Base-by-base conservation (phyloP, 2,797 vertebrate species). In the Pseudochirops cupreus region DNA sequence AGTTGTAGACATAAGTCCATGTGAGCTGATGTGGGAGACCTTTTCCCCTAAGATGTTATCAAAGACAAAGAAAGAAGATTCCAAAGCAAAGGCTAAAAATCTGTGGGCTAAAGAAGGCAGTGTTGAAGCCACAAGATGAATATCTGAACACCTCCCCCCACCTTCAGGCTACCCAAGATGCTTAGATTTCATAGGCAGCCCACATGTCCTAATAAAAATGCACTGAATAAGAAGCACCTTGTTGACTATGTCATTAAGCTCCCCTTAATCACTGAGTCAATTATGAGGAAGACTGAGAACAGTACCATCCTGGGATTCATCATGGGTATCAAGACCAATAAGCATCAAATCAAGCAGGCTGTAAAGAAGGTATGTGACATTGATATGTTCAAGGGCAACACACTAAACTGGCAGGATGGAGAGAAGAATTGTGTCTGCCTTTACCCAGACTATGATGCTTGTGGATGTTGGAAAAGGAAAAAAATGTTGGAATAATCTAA, bases 231-330 rank as follows among this genome's bases (percentile, higher is more conserved):
- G n/a, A 74, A n/a, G n/a, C 67, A 39, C 67, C 67, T 39, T 82
- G n/a, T 82, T 82, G 67, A 82, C n/a, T 46, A 6, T 82, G 67
- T 46, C n/a, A 82, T 82, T 82, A 82, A 82, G 67, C 21, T 82
- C n/a, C n/a, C 67, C n/a, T 82, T 46, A 82, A 82, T 82, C 18
- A 82, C n/a, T 82, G n/a, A 82, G n/a, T 82, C 67, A 82, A 39
- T 82, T 82, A 82, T 82, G n/a, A 82, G 67, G n/a, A 82, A 46
- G 67, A 82, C 67, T 82, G 67, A 82, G 67, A 82, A 82, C 67
- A 46, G 67, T 7, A 24, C 67, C 18, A 46, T 82, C n/a, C 18
- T 82, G 67, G 67, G 67, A 74, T 82, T 82, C n/a, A 82, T 39
- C 67, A 39, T 82, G 33, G 62, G 14, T n/a, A n/a, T 82, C n/a